Conservation (phyloP, 2,888 invertebrate species). For the Drosophila nr. fundita region DNA sequence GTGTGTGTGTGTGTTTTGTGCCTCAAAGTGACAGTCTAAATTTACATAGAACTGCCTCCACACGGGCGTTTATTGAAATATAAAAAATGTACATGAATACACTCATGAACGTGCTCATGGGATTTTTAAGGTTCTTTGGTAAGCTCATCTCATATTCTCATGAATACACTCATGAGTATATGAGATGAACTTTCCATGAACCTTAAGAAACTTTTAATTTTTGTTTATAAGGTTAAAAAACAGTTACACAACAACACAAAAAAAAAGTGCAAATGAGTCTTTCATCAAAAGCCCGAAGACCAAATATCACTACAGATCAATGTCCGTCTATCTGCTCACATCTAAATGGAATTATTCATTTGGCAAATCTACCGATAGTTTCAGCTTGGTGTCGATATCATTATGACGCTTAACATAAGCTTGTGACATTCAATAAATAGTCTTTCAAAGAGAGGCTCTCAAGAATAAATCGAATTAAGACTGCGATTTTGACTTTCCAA, state of each 20-base stretch:
- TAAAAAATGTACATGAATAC: conserved; percentile 24
- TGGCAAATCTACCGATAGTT: neutral
- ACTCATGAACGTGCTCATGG: conserved; percentile 9
- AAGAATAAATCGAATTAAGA: neutral
- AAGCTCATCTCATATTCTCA: conserved; percentile 1
- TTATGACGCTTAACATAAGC: no score
- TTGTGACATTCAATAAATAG: neutral
- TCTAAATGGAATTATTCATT: neutral
- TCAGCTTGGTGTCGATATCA: no score
- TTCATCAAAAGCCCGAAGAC: neutral
- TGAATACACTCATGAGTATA: conserved; percentile 20
- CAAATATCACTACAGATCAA: neutral
- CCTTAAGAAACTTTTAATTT: neutral
- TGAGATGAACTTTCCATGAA: neutral
- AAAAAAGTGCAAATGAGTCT: neutral
- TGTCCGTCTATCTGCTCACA: neutral
- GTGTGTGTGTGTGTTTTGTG: conserved; percentile 8
- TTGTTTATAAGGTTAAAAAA: no score
- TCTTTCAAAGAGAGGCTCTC: neutral
- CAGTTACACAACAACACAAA: no score
- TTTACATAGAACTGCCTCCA: conserved; percentile 37
- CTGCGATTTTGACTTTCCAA: neutral
- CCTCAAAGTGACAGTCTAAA: conserved; percentile 35
- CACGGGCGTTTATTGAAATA: conserved; percentile 20
- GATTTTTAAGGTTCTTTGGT: neutral